phyloP scores from a whole-genome alignment of 2,888 invertebrate species.

The Lepidocyrtinus sp. region DNA sequence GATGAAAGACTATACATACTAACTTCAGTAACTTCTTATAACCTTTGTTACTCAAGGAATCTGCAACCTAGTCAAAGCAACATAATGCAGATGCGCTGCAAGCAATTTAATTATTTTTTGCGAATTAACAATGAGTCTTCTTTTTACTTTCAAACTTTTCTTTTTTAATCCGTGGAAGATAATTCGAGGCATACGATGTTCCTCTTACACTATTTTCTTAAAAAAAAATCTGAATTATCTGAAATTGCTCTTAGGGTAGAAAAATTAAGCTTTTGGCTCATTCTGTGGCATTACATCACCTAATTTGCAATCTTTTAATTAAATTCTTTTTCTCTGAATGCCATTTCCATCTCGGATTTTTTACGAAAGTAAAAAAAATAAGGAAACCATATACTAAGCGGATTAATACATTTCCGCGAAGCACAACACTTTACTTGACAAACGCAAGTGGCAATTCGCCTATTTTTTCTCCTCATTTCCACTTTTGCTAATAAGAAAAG shows the following conservation, averaged over 20 bases:
- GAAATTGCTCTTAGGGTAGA: background rate
- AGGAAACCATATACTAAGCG: too few relatives aligned
- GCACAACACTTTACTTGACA: background rate
- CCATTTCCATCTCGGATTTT: background rate
- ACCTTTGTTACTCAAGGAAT: background rate
- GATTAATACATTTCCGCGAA: too few relatives aligned
- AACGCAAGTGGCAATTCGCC: background rate
- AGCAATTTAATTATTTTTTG: background rate
- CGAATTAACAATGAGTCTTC: background rate
- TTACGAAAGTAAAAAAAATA: background rate
- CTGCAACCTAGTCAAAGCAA: background rate
- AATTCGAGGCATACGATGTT: background rate
- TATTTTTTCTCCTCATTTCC: background rate
- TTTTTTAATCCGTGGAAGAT: background rate
- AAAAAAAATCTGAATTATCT: background rate
- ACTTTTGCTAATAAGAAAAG: background rate
- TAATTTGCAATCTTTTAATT: background rate
- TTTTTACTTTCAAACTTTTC: background rate
- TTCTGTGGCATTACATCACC: background rate
- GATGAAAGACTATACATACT: background rate
- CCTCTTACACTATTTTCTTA: background rate
- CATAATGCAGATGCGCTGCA: background rate
- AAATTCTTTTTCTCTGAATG: background rate
- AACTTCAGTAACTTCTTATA: background rate
- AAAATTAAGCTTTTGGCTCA: background rate